These are phyloP conservation scores for Sthenelais limicola DNA, from an alignment of 2,888 invertebrate genomes.

Conservation along the genomic window DNA sequence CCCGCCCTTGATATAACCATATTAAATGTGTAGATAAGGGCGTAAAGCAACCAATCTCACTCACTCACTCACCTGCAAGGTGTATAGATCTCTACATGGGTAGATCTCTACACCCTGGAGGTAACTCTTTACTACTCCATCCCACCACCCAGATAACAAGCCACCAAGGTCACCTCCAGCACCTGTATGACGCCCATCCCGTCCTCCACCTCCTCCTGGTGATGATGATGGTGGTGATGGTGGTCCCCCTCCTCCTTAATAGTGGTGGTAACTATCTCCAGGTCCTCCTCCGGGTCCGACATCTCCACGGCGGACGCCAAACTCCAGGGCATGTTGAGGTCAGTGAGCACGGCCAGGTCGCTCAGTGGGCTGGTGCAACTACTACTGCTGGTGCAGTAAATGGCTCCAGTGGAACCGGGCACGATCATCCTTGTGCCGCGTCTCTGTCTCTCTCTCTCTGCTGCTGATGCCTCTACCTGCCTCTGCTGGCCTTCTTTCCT, in stretches of 20 bases:
- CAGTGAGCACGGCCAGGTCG: constrained; percentile 20
- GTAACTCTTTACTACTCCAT: no score
- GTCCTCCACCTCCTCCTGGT: neutral
- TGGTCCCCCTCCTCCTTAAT: constrained; percentile 20
- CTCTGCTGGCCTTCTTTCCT: no score
- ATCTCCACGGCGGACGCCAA: neutral
- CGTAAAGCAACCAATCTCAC: no score
- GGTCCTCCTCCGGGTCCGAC: constrained; percentile 12
- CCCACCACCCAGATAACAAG: no score
- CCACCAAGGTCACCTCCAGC: no score
- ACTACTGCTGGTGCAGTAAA: neutral
- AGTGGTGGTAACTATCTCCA: neutral
- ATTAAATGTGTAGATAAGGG: no score
- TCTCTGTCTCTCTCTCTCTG: neutral
- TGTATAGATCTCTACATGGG: no score
- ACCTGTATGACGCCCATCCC: no score
- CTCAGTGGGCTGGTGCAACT: constrained; percentile 2
- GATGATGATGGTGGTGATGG: neutral
- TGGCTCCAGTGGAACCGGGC: neutral
- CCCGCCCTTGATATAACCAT: no score
- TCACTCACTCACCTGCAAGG: no score
- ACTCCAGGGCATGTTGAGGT: constrained; percentile 32
- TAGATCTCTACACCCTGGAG: no score
- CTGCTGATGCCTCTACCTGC: neutral
- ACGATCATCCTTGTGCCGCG: no score